Percentiles rank a stretch among this genome's conserved stretches.
Conservation (phyloP, 2,888 invertebrate genomes). For the Cataglyphis rosenhaueri region DNA sequence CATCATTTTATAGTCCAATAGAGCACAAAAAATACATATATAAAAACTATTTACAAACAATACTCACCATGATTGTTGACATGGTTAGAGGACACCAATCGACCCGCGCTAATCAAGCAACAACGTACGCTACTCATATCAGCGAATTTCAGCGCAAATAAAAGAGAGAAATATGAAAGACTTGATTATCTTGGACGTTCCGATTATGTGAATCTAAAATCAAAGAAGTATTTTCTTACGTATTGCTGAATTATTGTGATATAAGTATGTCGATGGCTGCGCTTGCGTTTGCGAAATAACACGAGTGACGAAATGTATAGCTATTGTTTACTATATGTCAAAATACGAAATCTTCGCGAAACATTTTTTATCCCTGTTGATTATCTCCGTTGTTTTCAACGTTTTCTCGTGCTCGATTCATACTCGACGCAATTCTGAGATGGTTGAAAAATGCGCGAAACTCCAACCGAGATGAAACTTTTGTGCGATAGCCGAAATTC, state of each 20-base stretch:
- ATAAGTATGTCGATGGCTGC: neutral
- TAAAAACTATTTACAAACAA: neutral
- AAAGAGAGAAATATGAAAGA: neutral
- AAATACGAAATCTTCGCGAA: neutral
- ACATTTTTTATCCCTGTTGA: neutral
- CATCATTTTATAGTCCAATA: neutral
- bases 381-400: neutral
- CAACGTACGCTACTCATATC: constrained; percentile 84
- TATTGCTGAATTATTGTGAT: constrained; percentile 3
- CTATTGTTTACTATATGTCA: constrained; percentile 2
- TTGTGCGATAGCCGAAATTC: constrained; percentile 17
- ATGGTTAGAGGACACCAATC: constrained; percentile 82
- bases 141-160: neutral
- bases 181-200: constrained; percentile 23
- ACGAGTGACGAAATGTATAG: neutral
- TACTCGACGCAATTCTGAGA: neutral
- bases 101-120: constrained; percentile 82
- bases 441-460: neutral
- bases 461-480: neutral
- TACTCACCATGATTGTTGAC: constrained; percentile 82
- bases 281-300: constrained; percentile 12
- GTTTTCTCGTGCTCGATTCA: neutral
- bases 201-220: constrained; percentile 33
- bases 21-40: neutral
- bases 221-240: constrained; percentile 9